phyloP scores from a whole-genome alignment of 2,797 vertebrate genomes.

The Nasua narica region DNA sequence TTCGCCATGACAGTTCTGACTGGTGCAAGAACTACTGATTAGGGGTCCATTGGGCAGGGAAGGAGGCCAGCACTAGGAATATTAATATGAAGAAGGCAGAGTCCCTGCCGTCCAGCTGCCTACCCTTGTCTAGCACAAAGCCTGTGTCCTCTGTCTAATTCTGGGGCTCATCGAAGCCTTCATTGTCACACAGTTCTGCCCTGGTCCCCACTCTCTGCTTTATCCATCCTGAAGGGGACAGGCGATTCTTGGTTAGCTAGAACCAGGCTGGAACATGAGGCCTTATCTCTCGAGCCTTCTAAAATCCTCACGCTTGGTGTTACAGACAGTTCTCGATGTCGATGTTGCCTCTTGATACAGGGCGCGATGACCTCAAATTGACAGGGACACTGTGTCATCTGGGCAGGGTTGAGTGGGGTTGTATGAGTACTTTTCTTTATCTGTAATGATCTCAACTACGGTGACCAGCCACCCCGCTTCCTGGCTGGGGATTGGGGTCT shows the following conservation, averaged over 20 bases:
- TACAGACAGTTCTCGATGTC: rapidly evolving
- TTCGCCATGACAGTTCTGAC: not conserved
- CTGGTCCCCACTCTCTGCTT: not conserved
- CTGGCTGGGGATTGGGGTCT: not conserved
- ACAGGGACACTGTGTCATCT: not conserved
- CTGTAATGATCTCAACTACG: rapidly evolving
- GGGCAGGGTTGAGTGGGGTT: too few species aligned
- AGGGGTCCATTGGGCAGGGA: not conserved
- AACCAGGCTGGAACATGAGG: too few species aligned
- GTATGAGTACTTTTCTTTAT: not conserved
- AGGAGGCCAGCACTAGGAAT: too few species aligned
- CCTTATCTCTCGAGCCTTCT: not conserved
- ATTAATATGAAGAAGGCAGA: rapidly evolving
- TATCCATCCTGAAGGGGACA: not conserved
- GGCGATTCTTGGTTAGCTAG: not conserved
- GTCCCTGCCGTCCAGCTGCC: not conserved
- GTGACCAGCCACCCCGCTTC: not conserved
- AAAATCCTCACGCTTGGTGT: rapidly evolving
- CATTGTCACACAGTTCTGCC: not conserved
- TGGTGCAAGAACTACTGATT: not conserved
- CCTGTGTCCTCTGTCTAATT: not conserved
- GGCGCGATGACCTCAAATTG: rapidly evolving
- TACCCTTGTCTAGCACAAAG: rapidly evolving
- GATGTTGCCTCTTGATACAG: not conserved
- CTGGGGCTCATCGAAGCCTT: not conserved